Evolutionary conservation across 2,113 vertebrate genomes (phyloP).

Genomic region (Sinosuthora webbiana): DNA sequence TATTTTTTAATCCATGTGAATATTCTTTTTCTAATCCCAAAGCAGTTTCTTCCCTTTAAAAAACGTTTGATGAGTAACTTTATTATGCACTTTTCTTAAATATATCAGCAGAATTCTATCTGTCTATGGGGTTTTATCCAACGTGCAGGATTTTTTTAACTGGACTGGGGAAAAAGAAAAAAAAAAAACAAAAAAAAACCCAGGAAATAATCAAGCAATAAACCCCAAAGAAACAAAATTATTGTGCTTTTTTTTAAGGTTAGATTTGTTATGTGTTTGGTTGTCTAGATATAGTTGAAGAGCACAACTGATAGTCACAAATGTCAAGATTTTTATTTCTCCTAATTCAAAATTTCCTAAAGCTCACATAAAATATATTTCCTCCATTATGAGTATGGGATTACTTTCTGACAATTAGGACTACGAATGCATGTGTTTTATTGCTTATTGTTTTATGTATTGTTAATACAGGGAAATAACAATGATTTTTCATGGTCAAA

Average conservation of each 20-base stretch:
- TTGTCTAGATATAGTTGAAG: neutral
- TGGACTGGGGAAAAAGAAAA: neutral
- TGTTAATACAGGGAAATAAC: neutral
- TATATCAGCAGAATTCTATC: neutral
- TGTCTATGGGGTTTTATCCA: neutral
- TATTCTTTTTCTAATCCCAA: neutral
- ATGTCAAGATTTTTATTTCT: neutral
- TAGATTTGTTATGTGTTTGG: neutral
- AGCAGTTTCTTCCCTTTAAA: neutral
- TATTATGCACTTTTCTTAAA: neutral
- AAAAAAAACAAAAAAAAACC: neutral
- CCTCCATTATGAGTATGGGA: neutral
- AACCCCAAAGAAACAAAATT: neutral
- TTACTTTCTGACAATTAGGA: neutral
- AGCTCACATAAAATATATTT: neutral
- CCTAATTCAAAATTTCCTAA: neutral
- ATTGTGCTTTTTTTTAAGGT: neutral
- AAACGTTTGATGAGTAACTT: neutral
- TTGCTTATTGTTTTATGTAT: neutral
- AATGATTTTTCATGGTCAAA: neutral
- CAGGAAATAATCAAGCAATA: rapidly evolving
- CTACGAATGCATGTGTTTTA: neutral
- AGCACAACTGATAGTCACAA: neutral
- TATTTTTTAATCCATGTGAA: neutral
- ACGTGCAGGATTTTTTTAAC: neutral